These are phyloP conservation scores for Phylloscopus whistleri DNA, from an alignment of 2,113 vertebrate species.

Conservation along the genomic window DNA sequence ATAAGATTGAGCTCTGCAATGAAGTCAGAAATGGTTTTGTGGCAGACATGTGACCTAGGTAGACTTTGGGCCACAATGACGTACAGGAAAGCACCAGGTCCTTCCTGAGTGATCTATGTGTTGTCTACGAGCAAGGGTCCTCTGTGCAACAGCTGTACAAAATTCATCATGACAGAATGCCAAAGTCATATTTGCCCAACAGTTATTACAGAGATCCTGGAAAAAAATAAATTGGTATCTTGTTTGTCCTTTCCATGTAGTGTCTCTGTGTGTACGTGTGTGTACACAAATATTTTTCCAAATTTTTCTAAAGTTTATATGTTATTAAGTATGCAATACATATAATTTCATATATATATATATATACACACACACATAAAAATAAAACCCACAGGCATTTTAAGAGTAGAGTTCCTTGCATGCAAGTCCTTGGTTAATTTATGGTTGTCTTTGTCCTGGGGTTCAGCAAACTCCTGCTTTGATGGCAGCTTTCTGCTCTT, in stretches of 20 bases:
- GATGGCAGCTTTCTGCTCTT: not conserved
- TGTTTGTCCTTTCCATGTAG: not conserved
- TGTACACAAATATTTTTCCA: not conserved
- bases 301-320: not conserved
- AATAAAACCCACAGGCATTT: constrained; percentile 28
- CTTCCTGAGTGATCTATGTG: not conserved
- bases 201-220: not conserved
- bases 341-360: not conserved
- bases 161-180: not conserved
- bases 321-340: not conserved
- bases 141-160: not conserved
- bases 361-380: not conserved
- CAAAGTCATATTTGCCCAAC: not conserved
- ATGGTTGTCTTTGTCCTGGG: not conserved
- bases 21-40: constrained; percentile 19
- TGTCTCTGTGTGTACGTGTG: not conserved
- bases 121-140: not conserved
- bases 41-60: not conserved
- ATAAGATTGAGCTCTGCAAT: not conserved
- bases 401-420: not conserved
- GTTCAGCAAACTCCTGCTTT: not conserved
- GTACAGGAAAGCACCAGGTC: not conserved
- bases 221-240: not conserved
- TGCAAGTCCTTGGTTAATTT: not conserved
- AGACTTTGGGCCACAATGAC: not conserved